Evolutionary conservation across 64 coral and sea anemone genomes (phyloP).

Genomic region (Platygyra sinensis): DNA sequence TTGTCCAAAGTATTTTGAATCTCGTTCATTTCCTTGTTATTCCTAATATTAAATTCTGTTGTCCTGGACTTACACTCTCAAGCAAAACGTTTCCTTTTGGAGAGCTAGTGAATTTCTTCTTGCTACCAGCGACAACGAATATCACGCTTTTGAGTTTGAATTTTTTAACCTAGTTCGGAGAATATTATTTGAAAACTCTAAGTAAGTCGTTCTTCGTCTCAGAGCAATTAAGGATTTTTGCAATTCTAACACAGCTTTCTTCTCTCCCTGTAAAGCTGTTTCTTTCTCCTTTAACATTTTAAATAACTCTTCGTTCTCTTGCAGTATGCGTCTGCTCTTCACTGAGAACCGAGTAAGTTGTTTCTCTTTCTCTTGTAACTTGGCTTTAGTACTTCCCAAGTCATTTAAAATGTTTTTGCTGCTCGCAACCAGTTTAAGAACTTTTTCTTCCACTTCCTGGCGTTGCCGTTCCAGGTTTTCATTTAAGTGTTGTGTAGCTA

Average conservation of each 20-base stretch:
- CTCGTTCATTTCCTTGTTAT: no score
- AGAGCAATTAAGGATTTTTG: neutral
- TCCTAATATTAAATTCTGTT: no score
- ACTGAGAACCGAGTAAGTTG: neutral
- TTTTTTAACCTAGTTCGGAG: constrained; percentile 3
- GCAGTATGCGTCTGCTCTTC: neutral
- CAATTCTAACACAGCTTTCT: neutral
- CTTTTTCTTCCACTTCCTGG: neutral
- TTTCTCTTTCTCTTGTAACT: neutral
- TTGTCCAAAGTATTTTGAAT: no score
- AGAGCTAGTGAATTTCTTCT: neutral
- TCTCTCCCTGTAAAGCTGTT: neutral
- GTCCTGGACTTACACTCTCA: no score
- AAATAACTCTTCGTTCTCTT: neutral
- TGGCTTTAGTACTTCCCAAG: neutral
- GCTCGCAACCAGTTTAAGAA: neutral
- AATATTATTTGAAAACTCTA: constrained; percentile 18
- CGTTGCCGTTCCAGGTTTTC: neutral
- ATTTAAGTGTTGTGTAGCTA: neutral
- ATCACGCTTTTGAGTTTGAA: neutral
- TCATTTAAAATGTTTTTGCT: constrained; percentile 1
- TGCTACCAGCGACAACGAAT: neutral
- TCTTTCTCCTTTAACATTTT: no score
- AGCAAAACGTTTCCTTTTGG: no score
- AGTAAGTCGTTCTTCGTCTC: neutral